These are phyloP conservation scores for Adoxophyes honmai DNA, from an alignment of 1,140 invertebrate species.

Conservation along the genomic window DNA sequence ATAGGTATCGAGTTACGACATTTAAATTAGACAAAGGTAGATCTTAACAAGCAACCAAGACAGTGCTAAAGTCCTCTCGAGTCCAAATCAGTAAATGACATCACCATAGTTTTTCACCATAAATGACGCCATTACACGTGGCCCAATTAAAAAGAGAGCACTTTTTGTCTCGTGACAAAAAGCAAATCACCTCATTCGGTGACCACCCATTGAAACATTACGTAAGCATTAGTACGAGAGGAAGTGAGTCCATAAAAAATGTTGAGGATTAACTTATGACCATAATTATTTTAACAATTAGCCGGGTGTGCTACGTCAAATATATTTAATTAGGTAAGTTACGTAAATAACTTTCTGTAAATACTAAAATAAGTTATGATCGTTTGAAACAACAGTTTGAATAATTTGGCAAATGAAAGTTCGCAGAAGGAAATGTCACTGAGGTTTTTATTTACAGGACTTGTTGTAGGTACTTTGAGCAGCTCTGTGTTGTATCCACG, in stretches of 20 bases:
- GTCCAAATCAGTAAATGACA: conserved; percentile 49
- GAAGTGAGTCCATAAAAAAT: conserved; percentile 24
- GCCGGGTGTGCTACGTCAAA: too few relatives aligned
- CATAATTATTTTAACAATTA: background rate
- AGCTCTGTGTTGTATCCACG: too few relatives aligned
- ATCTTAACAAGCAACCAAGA: conserved; percentile 28
- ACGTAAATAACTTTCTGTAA: too few relatives aligned
- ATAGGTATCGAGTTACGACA: conserved; percentile 4
- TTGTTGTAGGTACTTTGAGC: too few relatives aligned
- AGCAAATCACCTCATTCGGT: conserved; percentile 7
- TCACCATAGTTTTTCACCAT: conserved; percentile 53
- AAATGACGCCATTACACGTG: conserved; percentile 49
- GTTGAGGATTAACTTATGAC: conserved; percentile 4
- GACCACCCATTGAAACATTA: conserved; percentile 10
- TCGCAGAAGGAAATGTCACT: too few relatives aligned
- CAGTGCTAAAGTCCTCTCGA: conserved; percentile 21
- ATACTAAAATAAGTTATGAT: too few relatives aligned
- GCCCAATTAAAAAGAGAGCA: conserved; percentile 59
- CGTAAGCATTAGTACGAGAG: background rate
- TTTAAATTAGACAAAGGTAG: conserved; percentile 14
- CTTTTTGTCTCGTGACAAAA: conserved; percentile 33
- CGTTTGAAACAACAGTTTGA: too few relatives aligned
- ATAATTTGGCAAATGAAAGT: too few relatives aligned
- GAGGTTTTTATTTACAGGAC: too few relatives aligned
- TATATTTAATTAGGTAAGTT: too few relatives aligned